Base-by-base conservation (phyloP, 2,113 vertebrate species). In the Xiphophorus couchianus region DNA sequence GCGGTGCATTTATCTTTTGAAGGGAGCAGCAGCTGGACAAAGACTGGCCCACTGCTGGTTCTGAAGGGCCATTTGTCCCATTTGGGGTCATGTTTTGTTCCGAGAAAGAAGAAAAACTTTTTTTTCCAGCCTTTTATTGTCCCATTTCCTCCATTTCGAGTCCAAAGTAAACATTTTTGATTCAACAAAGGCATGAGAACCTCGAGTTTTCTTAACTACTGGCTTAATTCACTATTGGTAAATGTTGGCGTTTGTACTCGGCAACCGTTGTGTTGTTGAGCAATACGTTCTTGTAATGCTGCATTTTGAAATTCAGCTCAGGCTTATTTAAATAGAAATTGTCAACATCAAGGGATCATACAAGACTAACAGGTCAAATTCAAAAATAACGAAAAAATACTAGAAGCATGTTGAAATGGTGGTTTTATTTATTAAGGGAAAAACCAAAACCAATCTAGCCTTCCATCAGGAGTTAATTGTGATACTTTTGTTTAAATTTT, bases 1-100 rank as follows among this genome's bases (percentile, higher is more conserved):
- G 68, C 27, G 5, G 8, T 15, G 29, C 66, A 51, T 77, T 31
- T n/a, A 66, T 78, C 44, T 64, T 28, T 37, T 70, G 74, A 76
- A 30, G n/a, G 66, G 66, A 61, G 51, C 61, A 51, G 62, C 84
- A 90, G 84, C 88, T 89, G 86, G 60, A 78, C 82, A 91, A 89
- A 89, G 82, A 25, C 58, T 25, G 71, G 66, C 51, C 77, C 60
- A 42, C 62, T 58, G 79, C 66, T 83, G 71, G 48, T 76, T 69
- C 74, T 83, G 66, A 89, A 81, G 75, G 80, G 70, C 54, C 75
- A 79, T 86, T 86, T 74, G 66, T 88, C 84, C 64, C 75, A 78
- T 65, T 30, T 17, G 39, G 66, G 1, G 73, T 81, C 66, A 77
- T 5, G 51, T 37, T 77, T 81, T 86, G 84, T 86, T 66, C 67